Conservation (phyloP, 2,113 vertebrate genomes). For the Takifugu bimaculatus region DNA sequence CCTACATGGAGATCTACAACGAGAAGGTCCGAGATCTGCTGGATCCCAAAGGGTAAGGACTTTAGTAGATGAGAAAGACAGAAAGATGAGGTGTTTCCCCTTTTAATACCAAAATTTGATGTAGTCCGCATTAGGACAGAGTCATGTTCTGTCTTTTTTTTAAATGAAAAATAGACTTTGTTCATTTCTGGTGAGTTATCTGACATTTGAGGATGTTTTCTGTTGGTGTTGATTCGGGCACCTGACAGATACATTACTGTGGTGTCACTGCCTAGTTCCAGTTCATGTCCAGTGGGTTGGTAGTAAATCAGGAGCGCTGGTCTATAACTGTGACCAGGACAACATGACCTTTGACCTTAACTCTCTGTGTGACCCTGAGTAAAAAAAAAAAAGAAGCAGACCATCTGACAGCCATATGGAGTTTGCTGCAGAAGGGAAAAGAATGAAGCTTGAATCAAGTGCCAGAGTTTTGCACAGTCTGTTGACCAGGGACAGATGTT, state of each 20-base stretch:
- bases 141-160: no score
- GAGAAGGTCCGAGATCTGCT: conserved; percentile 97
- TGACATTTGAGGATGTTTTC: no score
- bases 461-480: background rate
- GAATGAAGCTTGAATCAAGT: conserved; percentile 36
- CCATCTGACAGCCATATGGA: conserved; percentile 64
- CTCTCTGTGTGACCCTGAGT: conserved; percentile 45
- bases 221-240: background rate
- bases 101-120: no score
- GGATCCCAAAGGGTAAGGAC: conserved; percentile 91
- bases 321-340: conserved; percentile 47
- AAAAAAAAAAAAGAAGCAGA: conserved; percentile 39
- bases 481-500: background rate
- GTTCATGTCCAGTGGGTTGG: conserved; percentile 55
- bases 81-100: no score
- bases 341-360: conserved; percentile 48
- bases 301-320: conserved; percentile 58
- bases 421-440: conserved; percentile 23
- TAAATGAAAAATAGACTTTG: no score
- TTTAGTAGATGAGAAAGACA: no score
- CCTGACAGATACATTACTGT: conserved; percentile 26
- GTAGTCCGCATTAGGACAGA: no score
- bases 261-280: conserved; percentile 25
- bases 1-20: conserved; percentile 99
- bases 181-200: no score